Evolutionary conservation across 2,113 vertebrate genomes (phyloP), one percentile per base, ranked within the genome.

Genomic region (Geococcyx californianus): DNA sequence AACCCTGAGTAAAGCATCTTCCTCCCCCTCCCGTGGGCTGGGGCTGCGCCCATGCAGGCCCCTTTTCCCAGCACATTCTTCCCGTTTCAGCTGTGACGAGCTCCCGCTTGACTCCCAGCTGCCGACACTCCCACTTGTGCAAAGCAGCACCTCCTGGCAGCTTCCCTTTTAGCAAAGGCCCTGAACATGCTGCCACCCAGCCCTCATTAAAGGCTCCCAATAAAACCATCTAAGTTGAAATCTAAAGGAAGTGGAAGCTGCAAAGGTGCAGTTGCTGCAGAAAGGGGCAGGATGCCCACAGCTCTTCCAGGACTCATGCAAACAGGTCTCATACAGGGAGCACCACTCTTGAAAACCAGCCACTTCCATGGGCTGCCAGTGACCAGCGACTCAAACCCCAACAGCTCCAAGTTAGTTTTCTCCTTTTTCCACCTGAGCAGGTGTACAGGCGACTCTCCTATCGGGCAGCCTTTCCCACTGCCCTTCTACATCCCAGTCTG

Each of bases 51-150:
- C 62, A 9, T 33, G 54, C 75, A n/a, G 47, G 36, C 66, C 93
- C 81, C 67, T 68, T 60, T 77, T 49, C 83, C 79, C 83, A 55
- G 84, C 89, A 56, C 91, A 83, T 90, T 93, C 89, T 44, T 96
- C 82, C 81, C 14, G 7, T 84, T 93, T 49, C 81, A 64, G 64
- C 78, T 77, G 75, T 51, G 79, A 94, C 92, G 90, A 84, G 90
- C 69, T 95, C 85, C 63, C 84, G 74, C 90, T 95, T 76, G 84
- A 91, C 86, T 93, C 76, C 31, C 81, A 63, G 95, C 84, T 66
- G 75, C 67, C 7, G 11, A 29, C 84, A 87, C 95, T 93, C 91
- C 87, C 82, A 68, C 93, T 72, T 8, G 26, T 1, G 34, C 2
- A 1, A 76, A 91, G 87, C 93, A 93, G 84, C 8, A 2, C 82